Percentiles rank a stretch among this genome's conserved stretches.
Conservation (phyloP, 2,113 vertebrate species). For the Thinocorus orbignyianus region DNA sequence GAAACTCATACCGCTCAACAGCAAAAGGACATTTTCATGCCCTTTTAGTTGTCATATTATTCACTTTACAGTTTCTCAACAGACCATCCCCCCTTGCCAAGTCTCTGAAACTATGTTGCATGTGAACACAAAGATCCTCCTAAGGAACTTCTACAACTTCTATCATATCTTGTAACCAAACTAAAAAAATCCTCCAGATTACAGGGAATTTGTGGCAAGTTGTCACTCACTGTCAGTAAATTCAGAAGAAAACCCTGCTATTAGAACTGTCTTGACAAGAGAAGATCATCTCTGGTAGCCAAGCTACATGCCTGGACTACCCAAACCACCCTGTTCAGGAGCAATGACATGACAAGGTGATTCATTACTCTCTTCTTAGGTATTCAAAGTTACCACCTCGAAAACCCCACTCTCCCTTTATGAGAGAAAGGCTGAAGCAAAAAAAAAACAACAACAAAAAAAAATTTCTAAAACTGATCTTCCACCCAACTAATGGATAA, state of each 20-base stretch:
- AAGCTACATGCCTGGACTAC: neutral
- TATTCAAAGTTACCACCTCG: neutral
- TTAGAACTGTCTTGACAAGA: neutral
- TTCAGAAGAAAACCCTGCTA: neutral
- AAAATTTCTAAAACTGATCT: neutral
- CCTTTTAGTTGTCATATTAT: neutral
- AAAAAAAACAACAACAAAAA: too few relatives aligned
- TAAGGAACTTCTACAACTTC: neutral
- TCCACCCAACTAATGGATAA: neutral
- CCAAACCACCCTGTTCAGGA: accelerated
- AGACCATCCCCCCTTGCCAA: neutral
- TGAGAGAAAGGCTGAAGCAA: neutral
- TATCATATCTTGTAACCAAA: neutral
- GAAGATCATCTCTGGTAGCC: neutral
- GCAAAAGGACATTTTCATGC: neutral
- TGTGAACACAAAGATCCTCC: neutral
- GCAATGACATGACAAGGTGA: accelerated
- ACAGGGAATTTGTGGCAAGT: neutral
- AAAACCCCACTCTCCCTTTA: neutral
- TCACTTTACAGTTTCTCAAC: neutral
- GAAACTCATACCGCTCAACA: neutral
- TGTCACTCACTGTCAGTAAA: neutral
- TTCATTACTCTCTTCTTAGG: neutral
- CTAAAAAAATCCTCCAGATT: neutral
- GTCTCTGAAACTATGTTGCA: neutral